A percentile compares a stretch with the other conserved stretches of the same genome.
Conservation (phyloP, 53 echinoderm and acorn worm genomes). For the Holothuria leucospilota region DNA sequence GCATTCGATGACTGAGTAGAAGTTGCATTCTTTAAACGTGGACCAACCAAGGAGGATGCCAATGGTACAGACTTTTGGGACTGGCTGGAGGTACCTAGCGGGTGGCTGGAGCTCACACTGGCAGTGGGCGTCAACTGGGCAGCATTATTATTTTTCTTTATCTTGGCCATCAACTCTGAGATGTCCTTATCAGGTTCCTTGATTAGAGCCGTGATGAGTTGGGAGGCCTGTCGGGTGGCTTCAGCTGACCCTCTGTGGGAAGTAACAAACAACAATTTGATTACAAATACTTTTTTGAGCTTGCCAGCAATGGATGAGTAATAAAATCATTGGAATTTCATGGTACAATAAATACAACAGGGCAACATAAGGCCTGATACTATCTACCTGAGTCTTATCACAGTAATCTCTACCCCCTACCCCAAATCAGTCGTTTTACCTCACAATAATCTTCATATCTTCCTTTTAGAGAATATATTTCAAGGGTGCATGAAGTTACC, state of each 20-base stretch:
- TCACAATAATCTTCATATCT: no score
- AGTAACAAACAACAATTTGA: slow-evolving; percentile 6
- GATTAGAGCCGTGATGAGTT: slow-evolving; percentile 95
- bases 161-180: slow-evolving; percentile 78
- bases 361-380: no score
- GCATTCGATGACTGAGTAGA: slow-evolving; percentile 55
- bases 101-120: slow-evolving; percentile 36
- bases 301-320: no score
- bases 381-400: no score
- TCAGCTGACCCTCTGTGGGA: slow-evolving; percentile 94
- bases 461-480: no score
- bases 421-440: no score
- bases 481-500: neutral
- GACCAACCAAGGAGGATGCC: slow-evolving; percentile 40
- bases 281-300: no score
- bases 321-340: no score
- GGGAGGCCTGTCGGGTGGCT: slow-evolving; percentile 94
- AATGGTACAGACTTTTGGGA: slow-evolving; percentile 8
- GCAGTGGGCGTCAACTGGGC: slow-evolving; percentile 59
- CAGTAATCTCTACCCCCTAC: no score
- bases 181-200: slow-evolving; percentile 98
- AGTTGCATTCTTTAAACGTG: slow-evolving; percentile 42
- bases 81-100: slow-evolving; percentile 26
- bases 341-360: no score
- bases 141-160: slow-evolving; percentile 66